These are phyloP conservation scores for Drosophila macrospina DNA, from an alignment of 2,888 invertebrate genomes.

Conservation along the genomic window DNA sequence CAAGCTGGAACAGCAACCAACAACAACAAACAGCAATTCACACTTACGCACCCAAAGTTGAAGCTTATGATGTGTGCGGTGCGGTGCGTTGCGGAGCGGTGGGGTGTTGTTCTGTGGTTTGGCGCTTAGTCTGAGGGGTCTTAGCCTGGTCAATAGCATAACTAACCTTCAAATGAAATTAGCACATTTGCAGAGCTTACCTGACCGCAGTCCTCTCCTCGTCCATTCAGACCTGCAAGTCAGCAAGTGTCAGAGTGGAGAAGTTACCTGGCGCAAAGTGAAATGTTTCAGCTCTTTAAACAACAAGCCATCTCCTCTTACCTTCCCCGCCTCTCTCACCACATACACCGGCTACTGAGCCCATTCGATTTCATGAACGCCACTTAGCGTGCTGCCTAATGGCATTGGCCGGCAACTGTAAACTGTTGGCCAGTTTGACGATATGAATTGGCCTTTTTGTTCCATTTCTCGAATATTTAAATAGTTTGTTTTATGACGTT, in stretches of 20 bases:
- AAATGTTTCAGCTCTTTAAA: slow-evolving; percentile 79
- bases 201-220: slow-evolving; percentile 61
- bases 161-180: slow-evolving; percentile 81
- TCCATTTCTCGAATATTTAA: slow-evolving; percentile 75
- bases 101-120: slow-evolving; percentile 2
- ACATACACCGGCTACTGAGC: no score
- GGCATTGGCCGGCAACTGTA: slow-evolving; percentile 38
- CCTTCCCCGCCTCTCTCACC: no score
- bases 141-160: slow-evolving; percentile 73
- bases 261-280: slow-evolving; percentile 56
- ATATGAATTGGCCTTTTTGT: slow-evolving; percentile 77
- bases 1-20: slow-evolving; percentile 23
- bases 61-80: slow-evolving; percentile 71
- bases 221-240: not conserved
- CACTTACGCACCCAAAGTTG: slow-evolving; percentile 79
- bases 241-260: not conserved
- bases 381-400: slow-evolving; percentile 75
- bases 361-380: slow-evolving; percentile 80
- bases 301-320: slow-evolving; percentile 25
- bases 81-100: slow-evolving; percentile 3
- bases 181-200: slow-evolving; percentile 79
- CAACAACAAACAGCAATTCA: slow-evolving; percentile 74
- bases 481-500: slow-evolving; percentile 81
- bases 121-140: slow-evolving; percentile 29
- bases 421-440: slow-evolving; percentile 21